phyloP scores from a whole-genome alignment of 2,113 vertebrate species.

The Misgurnus anguillicaudatus region DNA sequence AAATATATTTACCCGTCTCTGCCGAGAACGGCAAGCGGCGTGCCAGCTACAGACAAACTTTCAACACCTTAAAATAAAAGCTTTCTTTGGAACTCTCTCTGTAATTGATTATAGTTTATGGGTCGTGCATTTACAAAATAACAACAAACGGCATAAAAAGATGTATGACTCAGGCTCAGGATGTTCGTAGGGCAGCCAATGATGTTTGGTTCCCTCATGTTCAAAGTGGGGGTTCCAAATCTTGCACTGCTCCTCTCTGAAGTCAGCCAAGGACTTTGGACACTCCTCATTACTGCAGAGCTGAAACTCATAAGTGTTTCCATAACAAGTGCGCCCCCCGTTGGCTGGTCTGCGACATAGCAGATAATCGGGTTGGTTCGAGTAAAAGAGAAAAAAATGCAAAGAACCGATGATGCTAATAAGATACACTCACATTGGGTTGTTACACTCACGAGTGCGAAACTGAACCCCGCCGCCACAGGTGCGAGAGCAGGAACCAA shows the following conservation, averaged over 20 bases:
- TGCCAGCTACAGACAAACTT: background rate
- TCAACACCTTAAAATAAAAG: background rate
- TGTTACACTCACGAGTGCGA: constrained; percentile 88
- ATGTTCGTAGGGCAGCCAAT: constrained; percentile 93
- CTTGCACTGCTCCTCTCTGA: constrained; percentile 91
- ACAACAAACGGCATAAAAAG: background rate
- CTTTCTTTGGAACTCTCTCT: background rate
- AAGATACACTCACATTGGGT: constrained; percentile 83
- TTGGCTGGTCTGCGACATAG: constrained; percentile 83
- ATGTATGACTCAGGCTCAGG: constrained; percentile 77
- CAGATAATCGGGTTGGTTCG: background rate
- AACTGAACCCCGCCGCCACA: constrained; percentile 90
- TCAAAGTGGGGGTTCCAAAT: constrained; percentile 89
- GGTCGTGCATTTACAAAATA: background rate
- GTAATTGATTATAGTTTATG: background rate
- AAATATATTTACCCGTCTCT: background rate
- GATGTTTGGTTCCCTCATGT: constrained; percentile 86
- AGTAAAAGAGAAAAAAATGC: background rate
- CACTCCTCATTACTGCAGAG: constrained; percentile 89
- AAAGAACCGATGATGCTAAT: background rate
- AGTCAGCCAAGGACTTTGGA: constrained; percentile 80
- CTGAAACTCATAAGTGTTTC: constrained; percentile 90
- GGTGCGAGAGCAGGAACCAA: constrained; percentile 88
- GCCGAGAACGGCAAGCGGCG: background rate
- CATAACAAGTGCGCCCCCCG: constrained; percentile 88